These are phyloP conservation scores for Hermaeophaga mercurialis DNA, from an alignment of 2,888 invertebrate species.

Conservation along the genomic window DNA sequence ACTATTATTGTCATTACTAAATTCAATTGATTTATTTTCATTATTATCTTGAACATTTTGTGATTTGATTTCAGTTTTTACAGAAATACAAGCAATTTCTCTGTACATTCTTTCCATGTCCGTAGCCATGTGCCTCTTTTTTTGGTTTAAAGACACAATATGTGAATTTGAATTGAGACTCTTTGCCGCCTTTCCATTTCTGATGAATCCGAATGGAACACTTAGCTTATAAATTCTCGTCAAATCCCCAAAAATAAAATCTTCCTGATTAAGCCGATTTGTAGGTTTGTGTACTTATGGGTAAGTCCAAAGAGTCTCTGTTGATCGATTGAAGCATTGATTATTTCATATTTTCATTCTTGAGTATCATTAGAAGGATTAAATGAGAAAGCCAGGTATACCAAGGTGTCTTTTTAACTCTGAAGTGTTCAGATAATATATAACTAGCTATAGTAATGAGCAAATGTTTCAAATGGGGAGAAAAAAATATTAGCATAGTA, in stretches of 20 bases:
- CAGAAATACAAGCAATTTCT: conserved; percentile 53
- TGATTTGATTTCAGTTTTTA: conserved; percentile 51
- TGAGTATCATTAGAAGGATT: conserved; percentile 71
- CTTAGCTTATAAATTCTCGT: conserved; percentile 86
- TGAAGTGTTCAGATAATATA: conserved; percentile 70
- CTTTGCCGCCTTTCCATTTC: conserved; percentile 86
- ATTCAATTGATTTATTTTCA: conserved; percentile 24
- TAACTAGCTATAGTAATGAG: conserved; percentile 18
- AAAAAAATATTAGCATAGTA: neutral
- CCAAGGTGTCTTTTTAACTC: conserved; percentile 69
- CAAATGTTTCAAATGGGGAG: neutral
- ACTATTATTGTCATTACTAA: conserved; percentile 23
- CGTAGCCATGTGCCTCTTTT: conserved; percentile 83
- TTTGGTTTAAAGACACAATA: conserved; percentile 84
- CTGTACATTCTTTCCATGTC: conserved; percentile 85
- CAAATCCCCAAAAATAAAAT: conserved; percentile 80
- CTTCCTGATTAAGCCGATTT: conserved; percentile 42
- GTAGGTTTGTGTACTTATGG: conserved; percentile 36
- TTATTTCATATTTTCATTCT: conserved; percentile 61
- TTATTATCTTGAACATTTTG: conserved; percentile 39
- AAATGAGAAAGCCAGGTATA: conserved; percentile 77
- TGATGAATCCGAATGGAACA: conserved; percentile 83
- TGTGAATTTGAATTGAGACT: conserved; percentile 81
- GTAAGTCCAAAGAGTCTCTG: conserved; percentile 38
- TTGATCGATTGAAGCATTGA: conserved; percentile 52